phyloP scores from a whole-genome alignment of 1,140 invertebrate species.

The Cardiocondyla obscurior region DNA sequence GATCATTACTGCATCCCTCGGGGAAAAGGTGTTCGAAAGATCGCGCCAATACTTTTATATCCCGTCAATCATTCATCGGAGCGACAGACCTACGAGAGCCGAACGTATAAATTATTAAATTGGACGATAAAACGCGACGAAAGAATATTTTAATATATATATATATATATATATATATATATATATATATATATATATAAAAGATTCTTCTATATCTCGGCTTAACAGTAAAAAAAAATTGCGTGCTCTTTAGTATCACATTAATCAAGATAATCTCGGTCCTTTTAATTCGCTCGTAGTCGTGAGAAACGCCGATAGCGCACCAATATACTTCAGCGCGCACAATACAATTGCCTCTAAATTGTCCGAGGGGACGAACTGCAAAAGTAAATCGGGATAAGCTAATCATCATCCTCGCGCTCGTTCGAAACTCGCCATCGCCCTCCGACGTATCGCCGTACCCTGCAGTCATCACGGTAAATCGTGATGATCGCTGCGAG shows the following conservation, averaged over 20 bases:
- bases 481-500: constrained; percentile 37
- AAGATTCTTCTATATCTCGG: background rate
- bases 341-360: background rate
- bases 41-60: background rate
- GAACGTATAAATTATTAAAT: background rate
- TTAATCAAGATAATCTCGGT: background rate
- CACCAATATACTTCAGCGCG: background rate
- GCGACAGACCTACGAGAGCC: no score
- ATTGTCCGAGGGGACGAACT: background rate
- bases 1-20: background rate
- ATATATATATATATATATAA: no score
- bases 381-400: constrained; percentile 7
- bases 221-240: background rate
- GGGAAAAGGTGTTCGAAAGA: background rate
- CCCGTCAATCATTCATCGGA: background rate
- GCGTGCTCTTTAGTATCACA: background rate
- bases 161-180: no score
- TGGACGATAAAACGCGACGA: background rate
- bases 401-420: constrained; percentile 1
- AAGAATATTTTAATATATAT: background rate
- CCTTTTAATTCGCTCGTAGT: background rate
- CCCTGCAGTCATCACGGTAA: constrained; percentile 19
- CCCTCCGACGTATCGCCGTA: background rate
- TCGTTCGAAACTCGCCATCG: constrained; percentile 8
- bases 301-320: background rate